Evolutionary conservation across 2,113 vertebrate species (phyloP), one percentile per base, ranked within the genome.

Genomic region (Ammodytes dubius): DNA sequence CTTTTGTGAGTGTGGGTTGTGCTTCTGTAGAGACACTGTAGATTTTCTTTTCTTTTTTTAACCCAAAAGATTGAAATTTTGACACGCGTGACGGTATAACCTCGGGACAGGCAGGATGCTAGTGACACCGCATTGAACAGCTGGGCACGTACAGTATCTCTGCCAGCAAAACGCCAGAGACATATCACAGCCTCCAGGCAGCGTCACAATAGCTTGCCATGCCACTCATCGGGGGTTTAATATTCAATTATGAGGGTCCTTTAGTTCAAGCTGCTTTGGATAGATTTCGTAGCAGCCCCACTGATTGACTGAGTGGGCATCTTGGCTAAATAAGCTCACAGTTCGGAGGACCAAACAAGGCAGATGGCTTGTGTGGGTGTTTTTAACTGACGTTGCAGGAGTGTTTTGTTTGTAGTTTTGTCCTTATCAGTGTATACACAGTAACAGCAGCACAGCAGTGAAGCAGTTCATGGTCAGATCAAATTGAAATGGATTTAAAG

Each of bases 161-260:
- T 66, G 75, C 80, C 68, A 74, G 61, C 60, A 40, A 72, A n/a
- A 47, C 10, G 10, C n/a, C 59, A 57, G 39, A 71, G 17, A 17
- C 64, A 70, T 53, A 74, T 65, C 59, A 45, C 72, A 54, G 79
- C 84, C 74, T 83, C 86, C 81, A 69, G 69, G 82, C 45, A 12
- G 79, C 69, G 53, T 64, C 47, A 6, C 76, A 42, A 47, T 46
- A 42, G 74, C 77, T 69, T 40, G 73, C 66, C 84, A 79, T 43
- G 53, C 81, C 56, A 72, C 90, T 90, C 88, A 80, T 82, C 82
- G 0, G 69, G 85, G 78, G 88, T 82, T 86, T 90, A 86, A 89
- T 90, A 78, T 89, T 89, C 90, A 91, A 87, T 93, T 90, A 91
- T 77, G 67, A 79, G 66, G 79, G 75, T 74, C 75, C 63, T 85